Conservation (phyloP, 1,140 invertebrate genomes). For the Lasaia peninsularis region DNA sequence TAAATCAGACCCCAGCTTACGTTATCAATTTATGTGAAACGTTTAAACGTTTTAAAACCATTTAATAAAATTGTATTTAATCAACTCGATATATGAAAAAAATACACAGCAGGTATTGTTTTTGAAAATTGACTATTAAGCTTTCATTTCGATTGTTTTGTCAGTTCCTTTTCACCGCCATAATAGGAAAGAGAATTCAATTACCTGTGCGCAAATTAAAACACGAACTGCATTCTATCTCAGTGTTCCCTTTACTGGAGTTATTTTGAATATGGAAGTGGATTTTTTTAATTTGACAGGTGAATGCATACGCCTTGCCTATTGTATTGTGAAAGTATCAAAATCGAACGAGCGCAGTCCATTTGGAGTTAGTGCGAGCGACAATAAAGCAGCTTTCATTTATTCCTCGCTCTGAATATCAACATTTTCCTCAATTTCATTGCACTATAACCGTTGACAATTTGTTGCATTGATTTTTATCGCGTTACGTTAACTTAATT, state of each 20-base stretch:
- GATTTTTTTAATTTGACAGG: constrained; percentile 74
- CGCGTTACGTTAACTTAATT: constrained; percentile 54
- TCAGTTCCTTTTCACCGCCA: constrained; percentile 2
- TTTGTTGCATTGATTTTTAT: constrained; percentile 46
- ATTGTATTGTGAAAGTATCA: constrained; percentile 75
- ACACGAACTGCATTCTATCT: constrained; percentile 28
- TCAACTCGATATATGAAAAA: neutral
- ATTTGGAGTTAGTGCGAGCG: constrained; percentile 58
- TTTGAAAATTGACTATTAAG: constrained; percentile 8
- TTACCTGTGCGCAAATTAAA: constrained; percentile 37
- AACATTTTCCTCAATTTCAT: constrained; percentile 64
- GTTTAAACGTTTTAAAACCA: neutral
- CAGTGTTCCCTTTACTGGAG: constrained; percentile 39
- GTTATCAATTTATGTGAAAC: no score
- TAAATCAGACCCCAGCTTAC: no score
- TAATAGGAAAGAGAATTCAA: constrained; percentile 31
- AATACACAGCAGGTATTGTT: neutral
- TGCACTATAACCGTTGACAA: constrained; percentile 48
- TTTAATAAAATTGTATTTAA: neutral
- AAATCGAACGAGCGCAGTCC: constrained; percentile 68
- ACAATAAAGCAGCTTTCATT: constrained; percentile 58
- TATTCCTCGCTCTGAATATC: constrained; percentile 62
- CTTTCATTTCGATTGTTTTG: constrained; percentile 1
- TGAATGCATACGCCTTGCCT: constrained; percentile 69
- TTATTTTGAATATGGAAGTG: constrained; percentile 71